Base-by-base conservation (phyloP, 1,140 invertebrate genomes). In the Stegodyphus dumicola region DNA sequence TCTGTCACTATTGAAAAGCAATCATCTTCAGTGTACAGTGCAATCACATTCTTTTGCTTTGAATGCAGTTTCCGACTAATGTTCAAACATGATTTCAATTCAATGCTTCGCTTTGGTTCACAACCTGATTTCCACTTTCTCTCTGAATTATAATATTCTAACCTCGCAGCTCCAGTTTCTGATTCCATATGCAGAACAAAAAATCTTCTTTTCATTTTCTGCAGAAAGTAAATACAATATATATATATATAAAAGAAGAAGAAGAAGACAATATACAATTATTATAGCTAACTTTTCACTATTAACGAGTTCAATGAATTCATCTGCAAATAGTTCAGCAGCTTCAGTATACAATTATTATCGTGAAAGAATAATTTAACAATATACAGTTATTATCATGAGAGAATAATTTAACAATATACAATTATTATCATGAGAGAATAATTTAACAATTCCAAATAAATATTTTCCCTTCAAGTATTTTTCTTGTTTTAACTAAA, bases 61-160 rank as follows among this genome's bases (percentile, higher is more conserved):
- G 94, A 93, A 89, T 98, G 96, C 5, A 87, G 87, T 76, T 94
- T 94, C 56, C 92, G 91, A 88, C 93, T 94, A 78, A 98, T 97
- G 90, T 97, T 97, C 91, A 97, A 97, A 90, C 96, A 98, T 69
- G 93, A 94, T 90, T 95, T 95, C 69, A 98, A 91, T 10, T 93
- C 91, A 70, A 98, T 95, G 71, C 93, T 93, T 65, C 95, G 93
- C 89, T 96, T 96, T 5, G 96, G 95, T 54, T 91, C 91, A 54
- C 93, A 92, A 33, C 93, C 93, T 56, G 92, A 91, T 77, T 93
- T 92, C 90, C 94, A 98, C 90, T 98, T 98, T 90, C 96, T 97
- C 91, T 97, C 96, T 66, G 92, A 95, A 89, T 97, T 96, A 90
- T 96, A 97, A 91, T 98, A 98, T 91, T 98, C 96, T 77, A 98